Percentiles rank a stretch among this genome's conserved stretches.
Evolutionary conservation across 2,113 vertebrate species (phyloP).

Genomic region (Lucifuga dentata): DNA sequence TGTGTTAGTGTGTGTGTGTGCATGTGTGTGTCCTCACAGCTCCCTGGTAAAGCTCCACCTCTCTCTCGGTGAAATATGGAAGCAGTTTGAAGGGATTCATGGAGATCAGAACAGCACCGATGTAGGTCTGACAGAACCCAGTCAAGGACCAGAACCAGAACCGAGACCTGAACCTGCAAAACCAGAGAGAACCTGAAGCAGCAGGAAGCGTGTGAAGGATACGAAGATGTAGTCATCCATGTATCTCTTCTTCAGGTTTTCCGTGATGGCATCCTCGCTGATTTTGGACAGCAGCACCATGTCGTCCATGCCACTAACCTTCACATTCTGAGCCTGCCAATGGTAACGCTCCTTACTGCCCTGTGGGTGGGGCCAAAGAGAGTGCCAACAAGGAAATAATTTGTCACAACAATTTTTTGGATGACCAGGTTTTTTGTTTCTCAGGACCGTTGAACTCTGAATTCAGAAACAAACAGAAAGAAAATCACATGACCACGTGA

Average conservation of each 20-base stretch:
- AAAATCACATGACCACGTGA: too few species aligned
- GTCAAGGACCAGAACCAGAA: conserved; percentile 53
- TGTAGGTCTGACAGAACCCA: conserved; percentile 82
- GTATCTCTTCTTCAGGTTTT: conserved; percentile 89
- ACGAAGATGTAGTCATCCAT: conserved; percentile 90
- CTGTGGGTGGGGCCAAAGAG: conserved; percentile 55
- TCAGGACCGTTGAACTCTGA: too few species aligned
- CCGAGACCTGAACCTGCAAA: too few species aligned
- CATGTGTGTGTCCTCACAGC: conserved; percentile 77
- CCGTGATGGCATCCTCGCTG: conserved; percentile 88
- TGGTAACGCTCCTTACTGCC: conserved; percentile 88
- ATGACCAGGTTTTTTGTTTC: too few species aligned
- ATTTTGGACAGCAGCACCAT: conserved; percentile 89
- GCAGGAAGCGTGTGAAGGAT: conserved; percentile 68
- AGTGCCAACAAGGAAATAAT: too few species aligned
- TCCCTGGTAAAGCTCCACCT: conserved; percentile 88
- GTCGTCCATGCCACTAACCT: conserved; percentile 88
- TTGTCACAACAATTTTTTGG: too few species aligned
- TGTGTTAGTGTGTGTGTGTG: conserved; percentile 23
- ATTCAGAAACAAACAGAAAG: too few species aligned
- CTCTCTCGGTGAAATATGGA: conserved; percentile 85
- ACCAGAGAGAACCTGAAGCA: too few species aligned
- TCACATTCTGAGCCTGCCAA: conserved; percentile 88
- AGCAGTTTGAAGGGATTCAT: conserved; percentile 89
- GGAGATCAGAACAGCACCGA: conserved; percentile 87